phyloP scores from a whole-genome alignment of 2,113 vertebrate genomes.

The Ammodytes dubius region DNA sequence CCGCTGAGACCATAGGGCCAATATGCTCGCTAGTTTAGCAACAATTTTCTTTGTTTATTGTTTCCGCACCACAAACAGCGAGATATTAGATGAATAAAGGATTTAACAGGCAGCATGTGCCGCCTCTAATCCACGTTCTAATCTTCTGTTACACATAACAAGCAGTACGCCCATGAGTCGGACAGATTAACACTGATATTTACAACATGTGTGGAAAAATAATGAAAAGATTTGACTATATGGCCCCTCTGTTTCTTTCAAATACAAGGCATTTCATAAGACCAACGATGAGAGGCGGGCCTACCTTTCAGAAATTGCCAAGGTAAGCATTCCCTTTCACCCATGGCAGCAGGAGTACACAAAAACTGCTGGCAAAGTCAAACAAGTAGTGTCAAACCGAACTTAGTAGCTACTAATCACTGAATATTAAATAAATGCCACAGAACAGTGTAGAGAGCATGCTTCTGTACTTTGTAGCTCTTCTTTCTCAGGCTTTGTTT shows the following conservation, averaged over 20 bases:
- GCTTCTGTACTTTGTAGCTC: neutral
- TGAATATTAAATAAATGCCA: slow-evolving; percentile 13
- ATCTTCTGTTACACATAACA: slow-evolving; percentile 56
- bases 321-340: slow-evolving; percentile 79
- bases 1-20: neutral
- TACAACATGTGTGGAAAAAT: neutral
- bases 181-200: slow-evolving; percentile 28
- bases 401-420: neutral
- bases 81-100: slow-evolving; percentile 51
- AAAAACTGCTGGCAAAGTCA: neutral
- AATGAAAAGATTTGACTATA: slow-evolving; percentile 6
- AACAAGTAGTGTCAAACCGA: neutral
- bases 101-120: slow-evolving; percentile 49
- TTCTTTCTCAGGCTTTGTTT: slow-evolving; percentile 29
- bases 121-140: slow-evolving; percentile 59
- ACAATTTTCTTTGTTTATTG: slow-evolving; percentile 69
- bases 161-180: slow-evolving; percentile 4
- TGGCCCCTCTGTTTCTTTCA: slow-evolving; percentile 32
- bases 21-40: slow-evolving; percentile 7
- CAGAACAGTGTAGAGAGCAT: neutral
- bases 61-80: slow-evolving; percentile 56
- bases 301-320: slow-evolving; percentile 88
- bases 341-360: neutral
- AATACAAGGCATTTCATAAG: slow-evolving; percentile 87
- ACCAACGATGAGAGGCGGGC: slow-evolving; percentile 85